Base-by-base conservation (phyloP, 2,113 vertebrate species). In the Piprites chloris region DNA sequence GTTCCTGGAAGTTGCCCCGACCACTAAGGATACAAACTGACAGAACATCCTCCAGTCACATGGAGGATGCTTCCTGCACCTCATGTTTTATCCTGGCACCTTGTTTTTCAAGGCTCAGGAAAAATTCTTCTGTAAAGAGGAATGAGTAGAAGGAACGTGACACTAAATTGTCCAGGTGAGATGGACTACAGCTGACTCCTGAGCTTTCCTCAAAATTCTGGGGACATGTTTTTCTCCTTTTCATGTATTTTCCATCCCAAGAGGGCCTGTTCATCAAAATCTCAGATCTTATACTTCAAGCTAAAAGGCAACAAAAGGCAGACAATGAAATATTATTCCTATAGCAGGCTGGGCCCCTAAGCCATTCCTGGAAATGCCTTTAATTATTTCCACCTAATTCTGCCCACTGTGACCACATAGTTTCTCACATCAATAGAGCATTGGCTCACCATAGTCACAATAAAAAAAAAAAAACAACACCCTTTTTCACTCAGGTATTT, bases 1-100 rank as follows among this genome's bases (percentile, higher is more conserved):
- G 62, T 97, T 99, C 67, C 96, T 99, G 27, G 98, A 99, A 96
- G 98, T 99, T 19, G 98, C 98, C 59, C 98, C 99, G 2, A 97
- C 98, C 69, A 96, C 97, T 18, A 98, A 96, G 94, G 98, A 98
- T 75, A 39, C 6, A 59, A 80, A 98, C 47, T 97, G 87, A 97
- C 66, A 47, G 33, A 53, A 76, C 0, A 3, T 53, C 27, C 9
- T 67, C 21, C 68, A 46, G 41, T 9, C 2, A 0, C 2, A 1
- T 39, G 83, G 69, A 52, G 50, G 26, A 28, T 27, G 50, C 85
- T 88, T 53, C 19, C n/a, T 37, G 15, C 32, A 41, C 39, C 30
- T 87, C 19, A 4, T 67, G 61, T 24, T 91, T 83, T 88, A 55
- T 65, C 28, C 35, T 56, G 67, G 16, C n/a, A 65, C 53, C 33